Conservation (phyloP, 92 coral and sea anemone genomes). For the Palythoa grandiflora region DNA sequence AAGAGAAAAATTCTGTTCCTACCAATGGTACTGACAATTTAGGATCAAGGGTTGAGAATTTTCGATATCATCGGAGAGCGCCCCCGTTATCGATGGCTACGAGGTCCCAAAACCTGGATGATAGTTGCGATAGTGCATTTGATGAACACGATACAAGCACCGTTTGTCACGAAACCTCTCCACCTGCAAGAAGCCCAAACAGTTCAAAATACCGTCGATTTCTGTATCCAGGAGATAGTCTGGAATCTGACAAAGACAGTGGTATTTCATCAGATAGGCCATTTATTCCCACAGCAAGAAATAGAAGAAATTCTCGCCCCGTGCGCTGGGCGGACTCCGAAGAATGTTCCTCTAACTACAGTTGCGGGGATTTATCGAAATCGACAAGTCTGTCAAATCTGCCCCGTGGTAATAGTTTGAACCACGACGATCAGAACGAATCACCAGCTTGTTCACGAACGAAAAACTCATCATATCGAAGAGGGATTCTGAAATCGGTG, state of each 20-base stretch:
- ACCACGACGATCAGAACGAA: slow-evolving; percentile 9
- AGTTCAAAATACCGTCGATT: slow-evolving; percentile 49
- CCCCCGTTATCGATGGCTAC: slow-evolving; percentile 83
- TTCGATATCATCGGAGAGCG: slow-evolving; percentile 61
- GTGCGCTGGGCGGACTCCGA: slow-evolving; percentile 48
- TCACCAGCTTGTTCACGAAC: slow-evolving; percentile 4
- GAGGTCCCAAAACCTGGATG: slow-evolving; percentile 82
- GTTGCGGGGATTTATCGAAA: slow-evolving; percentile 39
- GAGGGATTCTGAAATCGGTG: slow-evolving; percentile 87
- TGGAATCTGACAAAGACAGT: slow-evolving; percentile 92
- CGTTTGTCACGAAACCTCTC: slow-evolving; percentile 68
- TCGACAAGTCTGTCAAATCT: slow-evolving; percentile 73
- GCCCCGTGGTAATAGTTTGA: slow-evolving; percentile 45
- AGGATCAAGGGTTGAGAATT: slow-evolving; percentile 19
- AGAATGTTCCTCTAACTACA: slow-evolving; percentile 11
- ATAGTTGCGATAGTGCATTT: slow-evolving; percentile 91
- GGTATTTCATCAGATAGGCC: slow-evolving; percentile 89
- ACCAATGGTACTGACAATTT: slow-evolving; percentile 35
- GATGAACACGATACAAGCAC: slow-evolving; percentile 76
- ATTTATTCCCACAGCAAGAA: slow-evolving; percentile 53
- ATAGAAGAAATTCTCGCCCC: slow-evolving; percentile 51
- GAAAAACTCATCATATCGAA: slow-evolving; percentile 57
- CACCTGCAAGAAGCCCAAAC: slow-evolving; percentile 40
- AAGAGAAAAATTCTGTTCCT: slow-evolving; percentile 11
- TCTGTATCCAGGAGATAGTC: slow-evolving; percentile 87